A percentile compares a stretch with the other conserved stretches of the same genome.
phyloP scores from a whole-genome alignment of 2,113 vertebrate species.

The Litocranius walleri region DNA sequence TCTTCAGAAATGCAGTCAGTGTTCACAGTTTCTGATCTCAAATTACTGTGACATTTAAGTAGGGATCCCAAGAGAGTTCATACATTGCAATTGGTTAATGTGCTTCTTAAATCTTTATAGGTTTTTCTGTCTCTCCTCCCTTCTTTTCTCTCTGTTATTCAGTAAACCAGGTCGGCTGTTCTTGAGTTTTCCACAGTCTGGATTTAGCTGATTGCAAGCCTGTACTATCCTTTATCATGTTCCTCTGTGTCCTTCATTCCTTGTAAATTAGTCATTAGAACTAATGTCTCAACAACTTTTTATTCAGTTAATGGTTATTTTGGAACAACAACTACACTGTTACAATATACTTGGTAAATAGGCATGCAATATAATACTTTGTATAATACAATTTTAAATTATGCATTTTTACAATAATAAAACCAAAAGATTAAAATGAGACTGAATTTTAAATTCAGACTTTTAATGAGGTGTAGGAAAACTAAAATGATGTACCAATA shows the following conservation, averaged over 20 bases:
- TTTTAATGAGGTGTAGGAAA: neutral
- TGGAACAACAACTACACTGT: neutral
- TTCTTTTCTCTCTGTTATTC: neutral
- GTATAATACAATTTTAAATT: neutral
- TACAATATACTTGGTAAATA: neutral
- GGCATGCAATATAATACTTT: neutral
- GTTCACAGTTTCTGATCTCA: neutral
- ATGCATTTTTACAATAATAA: neutral
- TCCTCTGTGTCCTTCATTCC: neutral
- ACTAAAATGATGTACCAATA: neutral
- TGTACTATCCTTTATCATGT: neutral
- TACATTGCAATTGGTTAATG: neutral
- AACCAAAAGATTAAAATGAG: neutral
- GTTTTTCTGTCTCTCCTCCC: neutral
- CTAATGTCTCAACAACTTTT: slow-evolving; percentile 11
- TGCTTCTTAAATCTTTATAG: neutral
- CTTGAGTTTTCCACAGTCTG: neutral
- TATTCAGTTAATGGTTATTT: slow-evolving; percentile 18
- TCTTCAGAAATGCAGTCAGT: neutral
- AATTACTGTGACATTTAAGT: slow-evolving; percentile 35
- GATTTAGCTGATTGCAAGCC: neutral
- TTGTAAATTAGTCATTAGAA: neutral
- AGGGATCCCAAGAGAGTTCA: neutral
- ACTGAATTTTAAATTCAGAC: neutral
- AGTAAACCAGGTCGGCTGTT: neutral